Base-by-base conservation (phyloP, 2,797 vertebrate genomes). In the Alcedo quadribrachys region DNA sequence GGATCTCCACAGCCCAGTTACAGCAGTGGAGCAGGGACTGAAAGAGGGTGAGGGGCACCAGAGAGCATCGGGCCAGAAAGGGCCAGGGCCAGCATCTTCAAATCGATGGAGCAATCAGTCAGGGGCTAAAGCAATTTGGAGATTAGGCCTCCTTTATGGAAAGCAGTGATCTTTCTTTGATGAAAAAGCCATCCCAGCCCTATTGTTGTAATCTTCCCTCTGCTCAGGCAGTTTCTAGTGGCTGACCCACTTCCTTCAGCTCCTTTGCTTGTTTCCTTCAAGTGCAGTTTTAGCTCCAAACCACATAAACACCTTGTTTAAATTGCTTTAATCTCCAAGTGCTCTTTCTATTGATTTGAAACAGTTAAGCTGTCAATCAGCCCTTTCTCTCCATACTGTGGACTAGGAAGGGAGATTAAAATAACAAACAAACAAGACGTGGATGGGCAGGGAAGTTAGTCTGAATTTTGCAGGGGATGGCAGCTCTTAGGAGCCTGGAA, bases 281-380 rank as follows among this genome's bases (percentile, higher is more conserved):
- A 97, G 95, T 93, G 94, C 87, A 82, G 96, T 96, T 97, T 98
- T 95, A 97, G 94, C 95, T 97, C 75, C 95, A 93, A 94, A 78
- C 93, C 93, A 85, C 93, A 96, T 92, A 96, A 96, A 97, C 91
- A 96, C 96, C 96, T 97, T 97, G 97, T 96, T 97, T 96, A 96
- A 97, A 97, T 97, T 96, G 92, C 96, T 97, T 96, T 96, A 97
- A 97, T 97, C 96, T 97, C 93, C 91, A 48, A 97, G 96, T 89
- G 94, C 86, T 92, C 92, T 82, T 94, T 95, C 85, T 97, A 97
- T 97, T 97, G 96, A 97, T 97, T 95, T 85, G 95, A 96, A 94
- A 96, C 94, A 96, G 96, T 96, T 96, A 97, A 93, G 94, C 94
- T 97, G 97, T 94, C 97, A 97, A 87, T 98, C 98, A 98, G 94